A percentile compares a stretch with the other conserved stretches of the same genome.
phyloP scores from a whole-genome alignment of 2,113 vertebrate genomes.

The Hippoglossus stenolepis region DNA sequence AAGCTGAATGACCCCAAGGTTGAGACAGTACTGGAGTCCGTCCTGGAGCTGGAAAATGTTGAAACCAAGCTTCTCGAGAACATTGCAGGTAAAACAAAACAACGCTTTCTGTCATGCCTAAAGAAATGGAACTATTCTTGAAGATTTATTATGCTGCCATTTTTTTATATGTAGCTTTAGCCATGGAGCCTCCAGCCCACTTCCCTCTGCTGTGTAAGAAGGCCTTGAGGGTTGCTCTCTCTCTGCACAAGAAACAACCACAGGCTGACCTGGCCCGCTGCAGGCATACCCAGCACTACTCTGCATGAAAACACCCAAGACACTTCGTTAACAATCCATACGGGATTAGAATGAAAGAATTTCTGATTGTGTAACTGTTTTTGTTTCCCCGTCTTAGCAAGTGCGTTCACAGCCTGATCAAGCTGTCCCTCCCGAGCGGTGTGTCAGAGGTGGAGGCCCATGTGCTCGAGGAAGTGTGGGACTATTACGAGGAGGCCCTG shows the following conservation, averaged over 20 bases:
- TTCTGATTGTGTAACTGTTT: constrained; percentile 26
- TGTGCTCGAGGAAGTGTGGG: constrained; percentile 87
- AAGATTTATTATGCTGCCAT: neutral
- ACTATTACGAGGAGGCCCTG: constrained; percentile 89
- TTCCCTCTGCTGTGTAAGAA: constrained; percentile 88
- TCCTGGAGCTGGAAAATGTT: constrained; percentile 86
- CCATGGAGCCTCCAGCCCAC: constrained; percentile 90
- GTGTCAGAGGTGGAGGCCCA: constrained; percentile 80
- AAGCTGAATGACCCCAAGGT: constrained; percentile 90
- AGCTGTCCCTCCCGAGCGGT: constrained; percentile 86
- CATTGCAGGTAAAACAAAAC: constrained; percentile 85
- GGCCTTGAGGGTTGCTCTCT: constrained; percentile 87
- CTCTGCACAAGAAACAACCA: constrained; percentile 83
- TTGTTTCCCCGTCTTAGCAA: constrained; percentile 80
- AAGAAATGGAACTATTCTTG: neutral
- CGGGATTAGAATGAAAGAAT: neutral
- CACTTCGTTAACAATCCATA: neutral
- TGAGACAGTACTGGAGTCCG: constrained; percentile 83
- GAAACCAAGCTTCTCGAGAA: constrained; percentile 88
- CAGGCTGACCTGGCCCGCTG: constrained; percentile 81
- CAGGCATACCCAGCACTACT: constrained; percentile 78
- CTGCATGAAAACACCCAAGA: constrained; percentile 15
- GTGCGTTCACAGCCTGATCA: constrained; percentile 89
- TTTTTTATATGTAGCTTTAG: constrained; percentile 80
- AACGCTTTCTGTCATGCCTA: neutral